Evolutionary conservation across 2,797 vertebrate species (phyloP).

Genomic region (Takifugu ocellatus): DNA sequence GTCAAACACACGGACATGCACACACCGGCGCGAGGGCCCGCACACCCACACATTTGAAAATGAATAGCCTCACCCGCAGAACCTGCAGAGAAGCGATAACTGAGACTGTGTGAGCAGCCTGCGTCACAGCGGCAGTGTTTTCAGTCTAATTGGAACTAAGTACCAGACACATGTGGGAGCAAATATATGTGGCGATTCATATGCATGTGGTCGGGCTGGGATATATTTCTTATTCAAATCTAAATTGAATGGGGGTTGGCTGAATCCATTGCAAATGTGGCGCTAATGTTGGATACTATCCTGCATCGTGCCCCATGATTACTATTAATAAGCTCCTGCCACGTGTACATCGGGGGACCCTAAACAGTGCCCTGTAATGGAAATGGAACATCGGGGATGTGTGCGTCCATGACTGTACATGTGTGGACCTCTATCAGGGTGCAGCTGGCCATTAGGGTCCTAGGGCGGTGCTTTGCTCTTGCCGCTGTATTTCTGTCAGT

Average conservation of each 20-base stretch:
- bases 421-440: slow-evolving; percentile 62
- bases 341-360: slow-evolving; percentile 57
- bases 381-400: slow-evolving; percentile 31
- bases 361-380: slow-evolving; percentile 52
- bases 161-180: slow-evolving; percentile 78
- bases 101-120: slow-evolving; percentile 74
- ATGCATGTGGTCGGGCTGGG: slow-evolving; percentile 79
- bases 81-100: slow-evolving; percentile 82
- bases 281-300: slow-evolving; percentile 73
- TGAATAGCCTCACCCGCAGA: slow-evolving; percentile 70
- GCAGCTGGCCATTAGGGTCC: slow-evolving; percentile 69
- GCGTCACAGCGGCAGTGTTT: slow-evolving; percentile 75
- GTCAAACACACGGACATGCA: slow-evolving; percentile 47
- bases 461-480: slow-evolving; percentile 58
- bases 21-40: slow-evolving; percentile 31
- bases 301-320: slow-evolving; percentile 76
- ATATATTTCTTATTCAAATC: slow-evolving; percentile 79
- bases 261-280: slow-evolving; percentile 73
- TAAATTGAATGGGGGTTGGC: slow-evolving; percentile 76
- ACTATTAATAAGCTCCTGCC: slow-evolving; percentile 71
- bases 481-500: slow-evolving; percentile 48
- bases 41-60: slow-evolving; percentile 62
- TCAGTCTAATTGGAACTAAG: slow-evolving; percentile 84
- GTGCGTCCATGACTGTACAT: slow-evolving; percentile 12
- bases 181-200: slow-evolving; percentile 81